Conservation (phyloP, 2,888 invertebrate genomes). For the Cheiracanthium punctorium region DNA sequence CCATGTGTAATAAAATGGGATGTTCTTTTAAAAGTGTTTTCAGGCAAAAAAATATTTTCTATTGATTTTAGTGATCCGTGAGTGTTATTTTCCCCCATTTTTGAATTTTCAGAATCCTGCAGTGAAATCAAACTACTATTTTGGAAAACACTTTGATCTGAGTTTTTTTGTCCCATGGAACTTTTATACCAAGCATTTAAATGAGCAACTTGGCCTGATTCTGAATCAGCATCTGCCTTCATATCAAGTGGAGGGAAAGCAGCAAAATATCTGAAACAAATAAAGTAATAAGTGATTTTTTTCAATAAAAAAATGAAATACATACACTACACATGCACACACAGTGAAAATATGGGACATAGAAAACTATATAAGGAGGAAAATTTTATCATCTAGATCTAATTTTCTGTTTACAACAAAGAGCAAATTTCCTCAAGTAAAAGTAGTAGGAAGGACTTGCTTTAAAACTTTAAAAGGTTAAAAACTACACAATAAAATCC, state of each 20-base stretch:
- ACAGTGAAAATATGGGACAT: too few relatives aligned
- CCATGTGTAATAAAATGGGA: neutral
- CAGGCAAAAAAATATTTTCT: constrained; percentile 29
- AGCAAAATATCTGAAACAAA: constrained; percentile 76
- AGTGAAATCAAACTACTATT: neutral
- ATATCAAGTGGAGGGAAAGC: constrained; percentile 77
- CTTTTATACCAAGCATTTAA: constrained; percentile 73
- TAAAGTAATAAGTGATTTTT: neutral
- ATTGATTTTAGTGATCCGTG: constrained; percentile 35
- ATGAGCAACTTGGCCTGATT: neutral
- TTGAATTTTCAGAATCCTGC: constrained; percentile 9
- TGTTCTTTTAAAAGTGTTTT: neutral
- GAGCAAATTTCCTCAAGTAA: too few relatives aligned
- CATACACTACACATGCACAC: neutral
- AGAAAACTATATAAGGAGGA: too few relatives aligned
- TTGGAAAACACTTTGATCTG: constrained; percentile 10
- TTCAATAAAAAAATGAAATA: neutral
- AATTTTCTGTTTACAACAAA: too few relatives aligned
- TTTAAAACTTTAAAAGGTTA: too few relatives aligned
- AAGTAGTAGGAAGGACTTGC: too few relatives aligned
- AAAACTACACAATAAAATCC: too few relatives aligned
- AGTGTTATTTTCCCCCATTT: constrained; percentile 10
- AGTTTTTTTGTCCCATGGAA: constrained; percentile 23
- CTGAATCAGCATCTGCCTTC: constrained; percentile 76
- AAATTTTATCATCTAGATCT: too few relatives aligned